Conservation (phyloP, 2,888 invertebrate genomes). For the Diplolepis rosae region DNA sequence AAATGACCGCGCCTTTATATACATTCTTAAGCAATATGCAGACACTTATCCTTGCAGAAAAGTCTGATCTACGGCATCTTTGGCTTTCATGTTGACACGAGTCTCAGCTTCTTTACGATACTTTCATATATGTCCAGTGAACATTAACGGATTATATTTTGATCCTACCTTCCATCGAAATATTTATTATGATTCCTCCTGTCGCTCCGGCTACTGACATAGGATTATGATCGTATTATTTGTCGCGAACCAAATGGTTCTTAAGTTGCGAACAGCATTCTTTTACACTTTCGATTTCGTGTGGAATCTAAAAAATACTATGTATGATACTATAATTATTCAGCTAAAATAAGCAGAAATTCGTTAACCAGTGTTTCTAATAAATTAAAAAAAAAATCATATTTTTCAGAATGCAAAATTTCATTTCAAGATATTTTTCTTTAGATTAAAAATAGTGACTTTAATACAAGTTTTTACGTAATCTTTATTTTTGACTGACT, state of each 20-base stretch:
- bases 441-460: no score
- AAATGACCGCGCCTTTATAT: constrained; percentile 22
- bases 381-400: no score
- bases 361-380: no score
- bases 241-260: constrained; percentile 2
- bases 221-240: constrained; percentile 43
- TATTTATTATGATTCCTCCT: constrained; percentile 38
- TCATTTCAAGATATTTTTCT: no score
- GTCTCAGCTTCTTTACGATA: constrained; percentile 37
- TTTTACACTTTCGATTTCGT: not conserved
- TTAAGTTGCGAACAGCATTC: not conserved
- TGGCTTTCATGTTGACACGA: constrained; percentile 20
- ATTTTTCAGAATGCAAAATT: no score
- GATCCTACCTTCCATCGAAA: constrained; percentile 34
- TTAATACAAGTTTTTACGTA: no score
- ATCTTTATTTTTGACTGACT: no score
- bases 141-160: constrained; percentile 43
- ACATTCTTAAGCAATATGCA: not conserved
- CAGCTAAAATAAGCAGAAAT: no score
- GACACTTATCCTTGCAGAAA: not conserved
- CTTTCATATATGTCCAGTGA: constrained; percentile 36
- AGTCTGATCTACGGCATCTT: constrained; percentile 12
- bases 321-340: no score
- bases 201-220: constrained; percentile 33
- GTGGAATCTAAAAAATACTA: no score